phyloP scores from a whole-genome alignment of 2,888 invertebrate species.

The Pemphredon lugubris region DNA sequence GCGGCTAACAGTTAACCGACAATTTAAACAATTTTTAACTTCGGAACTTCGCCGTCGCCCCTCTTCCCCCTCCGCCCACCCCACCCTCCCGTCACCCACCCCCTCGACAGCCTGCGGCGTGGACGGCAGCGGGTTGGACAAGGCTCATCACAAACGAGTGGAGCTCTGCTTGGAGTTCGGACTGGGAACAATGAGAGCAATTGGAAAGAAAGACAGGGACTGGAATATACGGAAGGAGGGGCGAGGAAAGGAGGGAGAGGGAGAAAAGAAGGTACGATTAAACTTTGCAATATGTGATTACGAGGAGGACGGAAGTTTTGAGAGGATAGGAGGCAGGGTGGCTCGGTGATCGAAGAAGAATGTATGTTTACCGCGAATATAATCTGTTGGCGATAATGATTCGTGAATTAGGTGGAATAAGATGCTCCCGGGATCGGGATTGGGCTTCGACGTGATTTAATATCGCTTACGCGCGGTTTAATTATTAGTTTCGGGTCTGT shows the following conservation, averaged over 20 bases:
- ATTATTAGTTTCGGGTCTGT: too few species aligned
- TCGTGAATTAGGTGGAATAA: too few species aligned
- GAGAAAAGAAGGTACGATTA: too few species aligned
- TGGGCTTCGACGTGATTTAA: too few species aligned
- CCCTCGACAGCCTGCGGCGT: slow-evolving; percentile 60
- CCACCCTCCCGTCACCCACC: slow-evolving; percentile 28
- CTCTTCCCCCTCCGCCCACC: too few species aligned
- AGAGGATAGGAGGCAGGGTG: slow-evolving; percentile 33
- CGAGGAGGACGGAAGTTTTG: not conserved
- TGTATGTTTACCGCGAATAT: too few species aligned
- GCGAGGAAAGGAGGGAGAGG: too few species aligned
- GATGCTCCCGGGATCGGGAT: slow-evolving; percentile 75
- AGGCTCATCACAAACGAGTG: slow-evolving; percentile 58
- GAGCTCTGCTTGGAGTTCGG: slow-evolving; percentile 30
- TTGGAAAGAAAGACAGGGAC: slow-evolving; percentile 1
- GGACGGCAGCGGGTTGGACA: slow-evolving; percentile 62
- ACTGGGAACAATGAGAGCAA: slow-evolving; percentile 22
- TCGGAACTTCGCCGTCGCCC: slow-evolving; percentile 70
- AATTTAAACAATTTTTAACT: slow-evolving; percentile 80
- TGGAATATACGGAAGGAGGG: too few species aligned
- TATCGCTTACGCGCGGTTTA: too few species aligned
- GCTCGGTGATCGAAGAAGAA: too few species aligned
- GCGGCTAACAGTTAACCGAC: slow-evolving; percentile 78
- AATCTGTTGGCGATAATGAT: too few species aligned
- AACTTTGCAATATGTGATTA: too few species aligned